Base-by-base conservation (phyloP, 2,888 invertebrate genomes). In the Blastobasis adustella region DNA sequence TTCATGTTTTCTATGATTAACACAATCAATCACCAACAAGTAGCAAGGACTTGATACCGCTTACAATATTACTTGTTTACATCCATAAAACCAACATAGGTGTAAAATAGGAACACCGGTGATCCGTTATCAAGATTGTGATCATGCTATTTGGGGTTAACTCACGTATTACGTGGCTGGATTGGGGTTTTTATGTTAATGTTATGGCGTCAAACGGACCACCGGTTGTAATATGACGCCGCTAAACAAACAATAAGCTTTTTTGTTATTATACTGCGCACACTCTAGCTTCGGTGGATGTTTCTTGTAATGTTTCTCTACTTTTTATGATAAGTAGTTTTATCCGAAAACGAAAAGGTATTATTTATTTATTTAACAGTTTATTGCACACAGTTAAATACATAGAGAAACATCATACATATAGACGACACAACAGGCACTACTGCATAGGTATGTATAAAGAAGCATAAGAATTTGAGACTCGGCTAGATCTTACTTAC, bases 131-230 rank as follows among this genome's bases (percentile, higher is more conserved):
- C 49, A 52, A 69, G 71, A 72, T 73, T 66, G 69, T 71, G 73
- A 77, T 77, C 71, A 68, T 69, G 71, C 71, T 78, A 74, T 82
- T 79, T 76, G 65, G 76, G 71, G 70, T 79, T 75, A 70, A 76
- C 76, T 76, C 79, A 77, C 74, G 75, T 64, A 69, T 71, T 76
- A 79, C 74, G 76, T 76, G 62, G 57, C 70, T 65, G 60, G 61
- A 69, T 73, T 61, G 68, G 23, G 23, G 71, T 74, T 78, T 77
- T 78, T 78, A 81, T 78, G 73, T 74, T 73, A 76, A 79, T 79
- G 71, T 76, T 76, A 78, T 79, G 72, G 69, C 72, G 68, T 62
- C 64, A 60, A 68, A 71, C 71, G 73, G 69, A 71, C 71, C 66
- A 63, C 61, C 40, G 37, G 37, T 9, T n/a, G 38, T 43, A 43